phyloP scores from a whole-genome alignment of 2,888 invertebrate species.

The Trichopria drosophilae region DNA sequence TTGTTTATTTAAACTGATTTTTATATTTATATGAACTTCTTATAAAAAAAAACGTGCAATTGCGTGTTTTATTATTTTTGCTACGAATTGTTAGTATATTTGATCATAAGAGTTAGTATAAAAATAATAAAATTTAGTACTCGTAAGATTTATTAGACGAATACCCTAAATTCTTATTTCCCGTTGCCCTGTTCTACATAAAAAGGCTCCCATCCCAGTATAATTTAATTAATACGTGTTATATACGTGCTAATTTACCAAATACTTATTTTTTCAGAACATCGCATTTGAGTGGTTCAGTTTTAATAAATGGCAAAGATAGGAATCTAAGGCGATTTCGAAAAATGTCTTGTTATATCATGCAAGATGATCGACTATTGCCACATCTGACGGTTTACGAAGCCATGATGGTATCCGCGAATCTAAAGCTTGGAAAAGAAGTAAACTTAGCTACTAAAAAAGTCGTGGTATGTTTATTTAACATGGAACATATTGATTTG shows the following conservation, averaged over 20 bases:
- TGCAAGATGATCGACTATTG: constrained; percentile 90
- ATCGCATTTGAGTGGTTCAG: constrained; percentile 80
- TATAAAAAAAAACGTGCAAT: too few relatives aligned
- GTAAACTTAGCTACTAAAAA: constrained; percentile 73
- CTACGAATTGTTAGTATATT: too few relatives aligned
- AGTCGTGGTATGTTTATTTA: constrained; percentile 65
- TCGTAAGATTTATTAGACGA: too few relatives aligned
- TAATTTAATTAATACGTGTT: too few relatives aligned
- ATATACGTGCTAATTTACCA: constrained; percentile 9
- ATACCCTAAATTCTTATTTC: too few relatives aligned
- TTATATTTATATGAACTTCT: too few relatives aligned
- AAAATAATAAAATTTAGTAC: too few relatives aligned
- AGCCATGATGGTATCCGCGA: constrained; percentile 91
- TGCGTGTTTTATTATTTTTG: too few relatives aligned
- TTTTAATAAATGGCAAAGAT: constrained; percentile 85
- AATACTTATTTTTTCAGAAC: constrained; percentile 67
- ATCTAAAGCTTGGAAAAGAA: constrained; percentile 85
- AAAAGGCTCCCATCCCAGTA: neutral
- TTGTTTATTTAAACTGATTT: too few relatives aligned
- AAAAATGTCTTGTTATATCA: constrained; percentile 94
- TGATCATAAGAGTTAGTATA: too few relatives aligned
- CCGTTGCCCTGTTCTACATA: neutral
- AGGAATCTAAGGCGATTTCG: constrained; percentile 85
- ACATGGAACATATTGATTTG: neutral
- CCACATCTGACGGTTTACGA: constrained; percentile 90